Base-by-base conservation (phyloP, 2,113 vertebrate genomes). In the Euleptes europaea region DNA sequence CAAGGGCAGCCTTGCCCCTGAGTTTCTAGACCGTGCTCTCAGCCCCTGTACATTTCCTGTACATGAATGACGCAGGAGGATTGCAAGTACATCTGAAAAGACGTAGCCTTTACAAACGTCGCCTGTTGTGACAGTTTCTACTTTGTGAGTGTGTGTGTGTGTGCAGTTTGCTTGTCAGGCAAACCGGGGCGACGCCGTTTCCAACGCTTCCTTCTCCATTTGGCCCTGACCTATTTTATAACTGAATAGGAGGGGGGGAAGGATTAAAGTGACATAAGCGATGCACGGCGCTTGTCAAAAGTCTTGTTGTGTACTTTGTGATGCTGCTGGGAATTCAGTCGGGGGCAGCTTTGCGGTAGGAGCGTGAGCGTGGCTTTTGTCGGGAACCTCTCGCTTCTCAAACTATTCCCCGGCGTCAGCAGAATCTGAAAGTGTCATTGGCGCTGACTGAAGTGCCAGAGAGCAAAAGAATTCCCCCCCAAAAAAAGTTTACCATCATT, bases 221-320 rank as follows among this genome's bases (percentile, higher is more conserved):
- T 84, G 88, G 73, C 77, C 84, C 63, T 84, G 84, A 76, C 88
- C 65, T 44, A 47, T 0, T 82, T 87, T 40, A 60, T 2, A 78
- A 5, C 38, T 35, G 77, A 85, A 38, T 65, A 23, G 54, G 21
- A 14, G 21, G 21, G 4, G 54, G 8, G 38, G n/a, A 70, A 44
- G 78, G 26, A 60, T 78, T 78, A 71, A 84, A 60, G 66, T 15
- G 11, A 78, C 28, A 23, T 49, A 14, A 38, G 2, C 69, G 65
- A 33, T 31, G 0, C 35, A 42, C 74, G 82, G 70, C 78, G 35
- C 54, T 73, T 71, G 38, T 49, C 84, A 78, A 3, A 35, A 42
- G n/a, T 57, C 51, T 73, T 38, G n/a, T 19, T 26, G 47, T 6
- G 38, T 31, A 51, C 84, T 80, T 47, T 19, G 26, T n/a, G 17